Percentiles rank a stretch among this genome's conserved stretches.
These are phyloP conservation scores for Patiria pectinifera DNA, from an alignment of 53 echinoderm and acorn worm species.

Conservation along the genomic window DNA sequence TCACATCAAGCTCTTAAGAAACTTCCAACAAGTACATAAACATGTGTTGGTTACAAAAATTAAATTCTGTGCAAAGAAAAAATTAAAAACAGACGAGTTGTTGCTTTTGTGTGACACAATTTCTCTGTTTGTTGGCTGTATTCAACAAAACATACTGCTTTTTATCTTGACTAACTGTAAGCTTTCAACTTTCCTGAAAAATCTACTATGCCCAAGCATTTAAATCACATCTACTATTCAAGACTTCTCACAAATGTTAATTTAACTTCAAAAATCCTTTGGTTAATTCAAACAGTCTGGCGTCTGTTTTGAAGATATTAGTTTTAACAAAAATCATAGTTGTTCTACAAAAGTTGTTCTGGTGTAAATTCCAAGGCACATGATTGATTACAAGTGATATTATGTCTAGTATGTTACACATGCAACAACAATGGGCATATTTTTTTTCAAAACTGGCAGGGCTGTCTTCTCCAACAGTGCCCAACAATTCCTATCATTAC, in stretches of 20 bases:
- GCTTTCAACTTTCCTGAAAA: neutral
- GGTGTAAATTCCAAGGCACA: slow-evolving; percentile 52
- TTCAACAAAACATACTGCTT: too few species aligned
- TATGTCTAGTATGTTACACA: neutral
- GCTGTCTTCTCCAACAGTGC: neutral
- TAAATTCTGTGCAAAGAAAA: too few species aligned
- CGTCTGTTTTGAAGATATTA: neutral
- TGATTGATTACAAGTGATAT: neutral
- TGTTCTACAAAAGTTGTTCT: slow-evolving; percentile 13
- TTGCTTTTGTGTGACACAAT: too few species aligned
- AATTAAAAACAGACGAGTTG: too few species aligned
- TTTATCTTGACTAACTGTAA: too few species aligned
- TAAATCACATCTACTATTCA: neutral
- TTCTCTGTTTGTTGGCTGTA: too few species aligned
- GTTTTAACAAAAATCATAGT: neutral
- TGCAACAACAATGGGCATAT: neutral
- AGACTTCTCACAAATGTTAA: neutral
- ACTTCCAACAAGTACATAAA: too few species aligned
- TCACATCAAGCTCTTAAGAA: too few species aligned
- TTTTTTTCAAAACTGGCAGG: too few species aligned
- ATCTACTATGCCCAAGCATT: neutral
- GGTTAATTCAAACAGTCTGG: slow-evolving; percentile 10
- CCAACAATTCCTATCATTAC: neutral
- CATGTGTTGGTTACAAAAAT: too few species aligned
- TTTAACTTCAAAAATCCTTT: neutral